Base-by-base conservation (phyloP, 2,888 invertebrate genomes). In the Platynereis dumerilii region DNA sequence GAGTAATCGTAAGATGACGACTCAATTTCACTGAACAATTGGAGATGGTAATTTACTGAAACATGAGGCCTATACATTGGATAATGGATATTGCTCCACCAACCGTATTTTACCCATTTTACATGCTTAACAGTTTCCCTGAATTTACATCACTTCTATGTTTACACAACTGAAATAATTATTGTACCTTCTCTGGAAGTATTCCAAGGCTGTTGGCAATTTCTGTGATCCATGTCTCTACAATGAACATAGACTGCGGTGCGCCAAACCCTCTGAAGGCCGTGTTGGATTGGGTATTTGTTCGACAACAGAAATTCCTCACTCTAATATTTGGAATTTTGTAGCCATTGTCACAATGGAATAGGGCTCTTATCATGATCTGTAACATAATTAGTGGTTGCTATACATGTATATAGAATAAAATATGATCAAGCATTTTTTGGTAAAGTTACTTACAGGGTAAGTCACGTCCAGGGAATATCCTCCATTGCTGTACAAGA, bases 271-370 rank as follows among this genome's bases (percentile, higher is more conserved):
- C 82, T 29, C 96, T 87, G 78, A 96, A 96, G 0, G 96, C 96
- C 0, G 96, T 96, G 80, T 94, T 94, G 0, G 94, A 94, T 0
- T 94, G 90, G 58, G 93, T 83, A 86, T 97, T 95, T 0, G 96
- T 97, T 84, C 89, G 91, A 79, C 96, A 96, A 15, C 82, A 59
- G 44, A 68, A 67, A 2, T 90, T 86, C 77, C 88, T 88, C 0
- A 92, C 92, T 70, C 89, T 87, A 0, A 90, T 87, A 72, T 91
- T 89, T 0, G 91, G 91, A 69, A 95, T 76, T 60, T 88, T 88
- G 83, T 96, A 96, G 0, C 91, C 87, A 55, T 73, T 75, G 42
- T 74, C 75, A 15, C 62, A 89, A 79, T 93, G 93, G 64, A 91
- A 89, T 88, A 95, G 89, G 0, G 93, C 91, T 76, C 93, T 87